phyloP scores from a whole-genome alignment of 2,797 vertebrate genomes.

The Coregonus sp. region DNA sequence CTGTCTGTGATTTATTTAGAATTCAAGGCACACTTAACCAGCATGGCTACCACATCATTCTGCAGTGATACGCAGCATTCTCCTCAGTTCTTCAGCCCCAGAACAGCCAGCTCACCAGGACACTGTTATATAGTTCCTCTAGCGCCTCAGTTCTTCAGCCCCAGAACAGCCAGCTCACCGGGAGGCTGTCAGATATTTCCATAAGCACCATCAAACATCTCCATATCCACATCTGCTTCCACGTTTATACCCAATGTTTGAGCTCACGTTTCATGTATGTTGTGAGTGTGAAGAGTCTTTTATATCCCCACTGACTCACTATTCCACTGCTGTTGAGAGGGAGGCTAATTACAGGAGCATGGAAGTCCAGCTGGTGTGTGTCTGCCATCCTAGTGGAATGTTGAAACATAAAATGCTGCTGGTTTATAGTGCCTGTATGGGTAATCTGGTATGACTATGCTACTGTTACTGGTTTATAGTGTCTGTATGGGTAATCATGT shows the following conservation, averaged over 20 bases:
- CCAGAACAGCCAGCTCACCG: too few species aligned
- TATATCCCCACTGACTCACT: constrained; percentile 3
- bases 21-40: too few species aligned
- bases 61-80: too few species aligned
- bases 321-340: constrained; percentile 12
- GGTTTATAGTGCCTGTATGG: constrained; percentile 29
- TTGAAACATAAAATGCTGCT: constrained; percentile 30
- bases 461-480: too few species aligned
- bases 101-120: too few species aligned
- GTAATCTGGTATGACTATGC: constrained; percentile 8
- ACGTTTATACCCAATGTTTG: not conserved
- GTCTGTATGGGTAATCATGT: too few species aligned
- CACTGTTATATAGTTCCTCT: too few species aligned
- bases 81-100: too few species aligned
- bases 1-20: too few species aligned
- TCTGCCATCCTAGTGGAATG: constrained; percentile 30
- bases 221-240: not conserved
- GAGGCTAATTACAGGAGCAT: constrained; percentile 25
- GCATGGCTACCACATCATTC: too few species aligned
- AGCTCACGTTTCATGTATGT: constrained; percentile 6
- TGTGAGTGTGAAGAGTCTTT: constrained; percentile 2
- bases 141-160: too few species aligned
- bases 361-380: constrained; percentile 8
- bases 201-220: too few species aligned
- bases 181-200: constrained; percentile 25